Evolutionary conservation across 2,113 vertebrate species (phyloP).

Genomic region (Apodemus sylvaticus): DNA sequence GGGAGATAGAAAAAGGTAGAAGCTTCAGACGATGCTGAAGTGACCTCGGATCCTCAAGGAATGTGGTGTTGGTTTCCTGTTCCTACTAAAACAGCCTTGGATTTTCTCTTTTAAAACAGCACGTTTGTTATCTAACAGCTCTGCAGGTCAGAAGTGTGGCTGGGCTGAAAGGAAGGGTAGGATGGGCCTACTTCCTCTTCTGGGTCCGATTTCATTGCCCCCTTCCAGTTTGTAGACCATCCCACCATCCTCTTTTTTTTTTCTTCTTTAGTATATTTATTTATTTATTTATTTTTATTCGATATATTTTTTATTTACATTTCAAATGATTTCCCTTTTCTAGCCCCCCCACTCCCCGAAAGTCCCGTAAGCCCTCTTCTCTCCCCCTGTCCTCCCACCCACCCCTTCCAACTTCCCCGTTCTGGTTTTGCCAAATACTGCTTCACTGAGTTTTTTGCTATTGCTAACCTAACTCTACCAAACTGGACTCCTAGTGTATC

Average conservation of each 20-base stretch:
- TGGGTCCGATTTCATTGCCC: background rate
- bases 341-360: no score
- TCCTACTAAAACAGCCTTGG: background rate
- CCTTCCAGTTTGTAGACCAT: background rate
- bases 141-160: background rate
- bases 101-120: background rate
- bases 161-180: background rate
- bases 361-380: no score
- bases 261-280: no score
- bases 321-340: no score
- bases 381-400: no score
- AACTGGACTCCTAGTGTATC: no score
- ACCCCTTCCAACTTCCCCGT: no score
- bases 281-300: no score
- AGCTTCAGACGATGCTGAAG: background rate
- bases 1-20: background rate
- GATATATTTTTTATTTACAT: no score
- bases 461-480: no score
- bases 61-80: background rate
- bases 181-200: background rate
- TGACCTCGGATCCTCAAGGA: background rate
- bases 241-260: background rate
- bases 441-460: no score
- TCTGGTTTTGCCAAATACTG: no score
- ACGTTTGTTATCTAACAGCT: background rate